Evolutionary conservation across 2,113 vertebrate species (phyloP), one percentile per base, ranked within the genome.

Genomic region (Aptenodytes forsteri): DNA sequence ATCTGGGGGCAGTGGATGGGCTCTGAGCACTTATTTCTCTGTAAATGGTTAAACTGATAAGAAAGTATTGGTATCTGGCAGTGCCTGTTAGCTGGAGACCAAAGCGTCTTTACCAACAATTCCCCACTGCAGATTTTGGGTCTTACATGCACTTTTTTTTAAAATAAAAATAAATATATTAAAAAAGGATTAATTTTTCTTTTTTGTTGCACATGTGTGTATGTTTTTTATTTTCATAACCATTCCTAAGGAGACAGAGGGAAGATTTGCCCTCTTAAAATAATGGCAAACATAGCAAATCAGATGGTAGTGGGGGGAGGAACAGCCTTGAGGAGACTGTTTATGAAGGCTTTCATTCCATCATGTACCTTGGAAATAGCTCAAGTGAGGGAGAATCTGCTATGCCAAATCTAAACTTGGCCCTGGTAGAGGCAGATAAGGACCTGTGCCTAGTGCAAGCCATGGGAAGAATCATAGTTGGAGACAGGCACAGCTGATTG

Each of bases 331-430:
- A 96, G 95, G 93, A 97, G 75, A 90, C 78, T 90, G 90, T 95
- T 95, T 96, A 96, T 88, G 87, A 95, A 97, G 95, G 92, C 81
- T 97, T 95, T 97, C 90, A 94, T 97, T 97, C 96, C 95, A 88
- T 95, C 97, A 85, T 97, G 95, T 96, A 95, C 90, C 95, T 97
- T 97, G 96, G 96, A 97, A 84, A 94, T 97, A 95, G 92, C 93
- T 97, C 97, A 97, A 95, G 92, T 70, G 87, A 97, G 95, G 90
- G 82, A 97, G 92, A 97, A 91, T 94, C 96, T 95, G 87, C 96
- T 95, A 70, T 97, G 97, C 97, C 96, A 97, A 95, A 94, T 95
- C 93, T 96, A 95, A 96, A 96, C 95, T 97, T 97, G 97, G 97
- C 96, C 93, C 96, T 95, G 95, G 95, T 80, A 94, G 88, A 94